Base-by-base conservation (phyloP, 2,888 invertebrate genomes). In the Orgyia antiqua region DNA sequence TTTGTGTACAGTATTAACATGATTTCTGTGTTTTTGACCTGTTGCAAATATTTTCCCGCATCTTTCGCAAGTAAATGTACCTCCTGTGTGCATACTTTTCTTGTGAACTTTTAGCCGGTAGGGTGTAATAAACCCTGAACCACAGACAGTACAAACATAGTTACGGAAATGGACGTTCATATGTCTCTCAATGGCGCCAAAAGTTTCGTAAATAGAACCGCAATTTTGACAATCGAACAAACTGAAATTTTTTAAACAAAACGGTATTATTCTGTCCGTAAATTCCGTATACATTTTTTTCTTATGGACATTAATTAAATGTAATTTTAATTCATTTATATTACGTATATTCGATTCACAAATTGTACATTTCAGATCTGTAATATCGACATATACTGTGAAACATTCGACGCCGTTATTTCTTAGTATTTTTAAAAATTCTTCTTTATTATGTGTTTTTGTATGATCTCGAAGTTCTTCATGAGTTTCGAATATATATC, bases 161-260 rank as follows among this genome's bases (percentile, higher is more conserved):
- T 82, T 82, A 13, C 78, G 67, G 33, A 64, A 84, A 37, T 84
- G 83, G 0, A 70, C 66, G 3, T 83, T 83, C 84, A 84, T 84
- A 36, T 84, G 83, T 0, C 78, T 31, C 15, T 83, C 83, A 1
- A 80, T 74, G 0, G 83, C 68, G 0, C 82, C 82, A 28, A 82
- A 83, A 0, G 82, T 82, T 34, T 82, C 80, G 19, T 76, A 83
- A 5, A 44, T 66, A 10, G 71, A 72, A 0, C 68, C 72, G 4
- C 83, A 83, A 0, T 76, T 40, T 20, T 76, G 75, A 19, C 84
- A 84, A 5, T 74, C 69, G 4, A 58, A 73, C 0, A 66, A 51
- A 3, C 64, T 64, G 0, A 49, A 49, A 1, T 52, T 40, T 0
- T 61, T 48, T 4, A 84, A 26, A 28, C 74, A 76, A 28, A 70